These are phyloP conservation scores for Euplagia quadripunctaria DNA, from an alignment of 2,888 invertebrate species.

Conservation along the genomic window DNA sequence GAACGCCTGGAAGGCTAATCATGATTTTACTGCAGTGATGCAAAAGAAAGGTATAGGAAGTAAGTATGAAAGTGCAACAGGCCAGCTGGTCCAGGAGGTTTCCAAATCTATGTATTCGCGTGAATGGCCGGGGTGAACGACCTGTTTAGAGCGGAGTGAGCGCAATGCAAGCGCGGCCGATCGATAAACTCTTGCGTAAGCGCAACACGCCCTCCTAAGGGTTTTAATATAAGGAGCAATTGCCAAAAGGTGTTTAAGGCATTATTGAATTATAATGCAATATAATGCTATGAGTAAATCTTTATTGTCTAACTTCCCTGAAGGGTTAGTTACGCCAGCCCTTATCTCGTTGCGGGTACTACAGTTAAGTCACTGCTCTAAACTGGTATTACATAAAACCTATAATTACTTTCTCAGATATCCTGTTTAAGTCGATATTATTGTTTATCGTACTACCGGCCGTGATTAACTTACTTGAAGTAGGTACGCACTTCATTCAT, in stretches of 20 bases:
- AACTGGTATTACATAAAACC: conserved; percentile 40
- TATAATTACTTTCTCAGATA: conserved; percentile 51
- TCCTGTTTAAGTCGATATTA: conserved; percentile 32
- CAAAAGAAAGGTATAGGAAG: conserved; percentile 61
- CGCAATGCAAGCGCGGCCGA: conserved; percentile 76
- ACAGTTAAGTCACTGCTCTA: conserved; percentile 34
- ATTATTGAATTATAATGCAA: conserved; percentile 48
- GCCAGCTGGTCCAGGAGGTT: conserved; percentile 61
- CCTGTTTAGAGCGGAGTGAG: conserved; percentile 74
- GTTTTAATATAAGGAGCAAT: conserved; percentile 66
- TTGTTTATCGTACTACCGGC: background rate
- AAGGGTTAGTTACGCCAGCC: conserved; percentile 60
- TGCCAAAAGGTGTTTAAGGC: conserved; percentile 53
- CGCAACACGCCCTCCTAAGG: conserved; percentile 76
- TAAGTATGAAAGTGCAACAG: conserved; percentile 67
- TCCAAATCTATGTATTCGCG: conserved; percentile 75
- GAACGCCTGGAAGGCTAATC: background rate
- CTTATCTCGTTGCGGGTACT: conserved; percentile 44
- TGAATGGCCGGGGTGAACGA: conserved; percentile 79
- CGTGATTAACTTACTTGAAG: background rate
- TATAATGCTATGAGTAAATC: conserved; percentile 60
- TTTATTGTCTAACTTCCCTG: conserved; percentile 61
- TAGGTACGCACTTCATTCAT: too few species aligned
- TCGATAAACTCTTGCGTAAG: conserved; percentile 82
- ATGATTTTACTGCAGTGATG: background rate